Evolutionary conservation across 2,113 vertebrate genomes (phyloP).

Genomic region (Grammomys surdaster): DNA sequence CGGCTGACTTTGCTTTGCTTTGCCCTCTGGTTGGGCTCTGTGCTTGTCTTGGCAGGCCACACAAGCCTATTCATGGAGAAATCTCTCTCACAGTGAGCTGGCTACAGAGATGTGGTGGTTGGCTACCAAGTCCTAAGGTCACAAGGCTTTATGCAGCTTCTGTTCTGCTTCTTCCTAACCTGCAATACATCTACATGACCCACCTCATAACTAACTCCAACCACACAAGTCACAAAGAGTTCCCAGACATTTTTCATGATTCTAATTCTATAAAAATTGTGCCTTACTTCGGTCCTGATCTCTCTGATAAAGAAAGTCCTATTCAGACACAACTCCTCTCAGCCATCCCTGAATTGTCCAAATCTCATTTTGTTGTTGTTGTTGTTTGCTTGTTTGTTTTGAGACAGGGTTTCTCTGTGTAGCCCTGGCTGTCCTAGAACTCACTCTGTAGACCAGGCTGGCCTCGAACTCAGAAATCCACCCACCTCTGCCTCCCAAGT

Average conservation of each 20-base stretch:
- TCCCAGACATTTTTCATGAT: not conserved
- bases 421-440: no score
- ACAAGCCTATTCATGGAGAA: conserved; percentile 37
- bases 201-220: not conserved
- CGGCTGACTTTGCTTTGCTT: conserved; percentile 38
- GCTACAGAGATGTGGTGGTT: not conserved
- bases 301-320: conserved; percentile 22
- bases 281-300: not conserved
- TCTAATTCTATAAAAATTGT: not conserved
- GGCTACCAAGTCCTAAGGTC: conserved; percentile 15
- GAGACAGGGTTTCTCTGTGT: no score
- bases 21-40: conserved; percentile 54
- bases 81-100: not conserved
- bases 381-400: no score
- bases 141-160: not conserved
- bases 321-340: not conserved
- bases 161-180: not conserved
- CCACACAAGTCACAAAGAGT: not conserved
- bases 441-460: no score
- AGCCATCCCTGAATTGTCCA: not conserved
- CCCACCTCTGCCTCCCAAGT: no score
- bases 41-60: conserved; percentile 53
- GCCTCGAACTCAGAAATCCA: no score
- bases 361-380: not conserved
- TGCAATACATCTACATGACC: not conserved